phyloP scores from a whole-genome alignment of 2,797 vertebrate species.

The Brachymystax lenok region DNA sequence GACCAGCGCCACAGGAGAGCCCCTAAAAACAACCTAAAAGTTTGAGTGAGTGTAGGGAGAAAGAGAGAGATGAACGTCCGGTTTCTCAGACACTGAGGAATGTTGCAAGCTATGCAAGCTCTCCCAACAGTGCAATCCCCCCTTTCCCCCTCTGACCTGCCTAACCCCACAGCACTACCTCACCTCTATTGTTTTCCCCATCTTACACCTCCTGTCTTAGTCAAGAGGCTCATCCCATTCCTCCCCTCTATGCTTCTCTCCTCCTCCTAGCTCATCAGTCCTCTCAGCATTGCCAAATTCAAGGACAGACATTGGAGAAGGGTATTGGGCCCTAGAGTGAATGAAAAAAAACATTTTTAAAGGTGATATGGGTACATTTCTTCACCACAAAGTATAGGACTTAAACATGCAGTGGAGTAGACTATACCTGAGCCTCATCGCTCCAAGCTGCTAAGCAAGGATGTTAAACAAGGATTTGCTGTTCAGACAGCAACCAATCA shows the following conservation, averaged over 20 bases:
- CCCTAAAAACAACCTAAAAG: conserved; percentile 68
- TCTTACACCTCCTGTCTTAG: not conserved
- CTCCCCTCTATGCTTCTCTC: conserved; percentile 1
- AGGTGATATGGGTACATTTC: conserved; percentile 25
- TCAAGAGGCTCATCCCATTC: conserved; percentile 2
- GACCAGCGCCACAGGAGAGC: conserved; percentile 74
- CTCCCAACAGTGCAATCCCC: conserved; percentile 48
- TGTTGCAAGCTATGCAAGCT: conserved; percentile 58
- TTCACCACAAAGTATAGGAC: conserved; percentile 10
- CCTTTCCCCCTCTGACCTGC: conserved; percentile 2
- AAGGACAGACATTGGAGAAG: conserved; percentile 31
- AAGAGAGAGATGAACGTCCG: conserved; percentile 55
- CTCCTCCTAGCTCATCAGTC: conserved; percentile 1
- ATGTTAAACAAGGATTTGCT: conserved; percentile 39
- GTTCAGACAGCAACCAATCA: conserved; percentile 47
- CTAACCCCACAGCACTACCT: too few species aligned
- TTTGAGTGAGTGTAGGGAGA: conserved; percentile 34
- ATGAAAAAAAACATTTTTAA: conserved; percentile 14
- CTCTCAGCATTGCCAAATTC: conserved; percentile 33
- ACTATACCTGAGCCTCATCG: not conserved
- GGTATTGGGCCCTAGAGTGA: conserved; percentile 38
- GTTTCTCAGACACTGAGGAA: conserved; percentile 57
- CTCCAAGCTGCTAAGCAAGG: conserved; percentile 4
- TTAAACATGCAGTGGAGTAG: too few species aligned
- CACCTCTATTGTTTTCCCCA: too few species aligned